Conservation (phyloP, 2,888 invertebrate genomes). For the Auanema freiburgensis region DNA sequence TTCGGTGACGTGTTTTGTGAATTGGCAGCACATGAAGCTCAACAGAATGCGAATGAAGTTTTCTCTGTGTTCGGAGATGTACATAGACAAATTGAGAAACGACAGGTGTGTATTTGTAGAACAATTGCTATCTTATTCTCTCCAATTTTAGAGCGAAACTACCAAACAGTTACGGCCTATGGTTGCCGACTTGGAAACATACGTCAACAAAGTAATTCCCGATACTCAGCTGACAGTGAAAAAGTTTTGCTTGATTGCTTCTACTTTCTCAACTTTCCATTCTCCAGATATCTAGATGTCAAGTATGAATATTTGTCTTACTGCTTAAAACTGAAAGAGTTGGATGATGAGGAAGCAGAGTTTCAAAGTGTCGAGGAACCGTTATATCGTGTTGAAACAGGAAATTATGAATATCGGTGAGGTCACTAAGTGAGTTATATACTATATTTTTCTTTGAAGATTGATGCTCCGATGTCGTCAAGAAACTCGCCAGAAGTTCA, state of each 20-base stretch:
- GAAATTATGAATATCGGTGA: conserved; percentile 94
- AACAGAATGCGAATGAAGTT: conserved; percentile 39
- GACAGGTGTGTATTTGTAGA: conserved; percentile 15
- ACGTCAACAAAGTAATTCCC: conserved; percentile 90
- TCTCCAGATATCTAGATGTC: conserved; percentile 81
- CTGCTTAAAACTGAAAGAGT: conserved; percentile 97
- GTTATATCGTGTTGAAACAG: conserved; percentile 94
- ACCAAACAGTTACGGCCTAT: conserved; percentile 71
- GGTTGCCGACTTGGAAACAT: conserved; percentile 89
- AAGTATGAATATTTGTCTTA: conserved; percentile 99
- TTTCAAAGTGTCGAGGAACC: conserved; percentile 79
- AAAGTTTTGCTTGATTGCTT: conserved; percentile 69
- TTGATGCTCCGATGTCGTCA: conserved; percentile 91
- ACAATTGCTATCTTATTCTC: conserved; percentile 7
- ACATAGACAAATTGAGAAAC: conserved; percentile 33
- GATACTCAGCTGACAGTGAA: conserved; percentile 95
- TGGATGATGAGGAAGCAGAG: conserved; percentile 85
- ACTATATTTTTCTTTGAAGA: conserved; percentile 66
- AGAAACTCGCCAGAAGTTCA: conserved; percentile 79
- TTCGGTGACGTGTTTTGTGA: conserved; percentile 92
- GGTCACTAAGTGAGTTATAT: too few relatives aligned
- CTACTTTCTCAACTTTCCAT: not conserved
- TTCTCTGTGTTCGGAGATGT: conserved; percentile 46
- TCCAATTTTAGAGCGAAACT: conserved; percentile 27
- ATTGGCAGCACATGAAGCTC: conserved; percentile 84